phyloP scores from a whole-genome alignment of 2,797 vertebrate species.

The Gymnothorax javanicus region DNA sequence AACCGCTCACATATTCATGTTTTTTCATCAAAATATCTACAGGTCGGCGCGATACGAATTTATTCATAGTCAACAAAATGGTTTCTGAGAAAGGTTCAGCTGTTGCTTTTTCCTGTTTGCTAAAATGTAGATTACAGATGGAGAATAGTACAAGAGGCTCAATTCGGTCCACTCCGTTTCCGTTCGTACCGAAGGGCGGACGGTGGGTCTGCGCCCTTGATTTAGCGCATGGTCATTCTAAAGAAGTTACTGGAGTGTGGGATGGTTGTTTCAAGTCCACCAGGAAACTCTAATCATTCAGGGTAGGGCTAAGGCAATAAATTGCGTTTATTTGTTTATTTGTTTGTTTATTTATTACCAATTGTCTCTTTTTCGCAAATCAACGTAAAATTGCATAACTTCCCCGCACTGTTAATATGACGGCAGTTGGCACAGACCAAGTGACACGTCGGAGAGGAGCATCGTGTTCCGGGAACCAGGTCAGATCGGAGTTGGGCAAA shows the following conservation, averaged over 20 bases:
- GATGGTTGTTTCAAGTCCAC: constrained; percentile 14
- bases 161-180: neutral
- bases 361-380: neutral
- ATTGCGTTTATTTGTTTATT: neutral
- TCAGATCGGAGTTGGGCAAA: constrained; percentile 18
- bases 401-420: neutral
- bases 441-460: neutral
- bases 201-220: neutral
- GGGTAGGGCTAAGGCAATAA: neutral
- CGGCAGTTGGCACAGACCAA: too few relatives aligned
- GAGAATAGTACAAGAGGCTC: neutral
- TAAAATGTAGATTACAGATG: neutral
- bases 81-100: neutral
- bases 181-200: neutral
- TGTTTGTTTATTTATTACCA: neutral
- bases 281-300: neutral
- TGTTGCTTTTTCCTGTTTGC: neutral
- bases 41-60: too few relatives aligned
- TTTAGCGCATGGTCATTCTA: neutral
- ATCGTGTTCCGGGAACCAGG: neutral
- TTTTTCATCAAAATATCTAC: too few relatives aligned
- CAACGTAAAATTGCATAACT: neutral
- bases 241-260: neutral
- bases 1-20: too few relatives aligned
- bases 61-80: neutral